These are phyloP conservation scores for Champsocephalus gunnari DNA, from an alignment of 2,797 vertebrate genomes.

Conservation along the genomic window DNA sequence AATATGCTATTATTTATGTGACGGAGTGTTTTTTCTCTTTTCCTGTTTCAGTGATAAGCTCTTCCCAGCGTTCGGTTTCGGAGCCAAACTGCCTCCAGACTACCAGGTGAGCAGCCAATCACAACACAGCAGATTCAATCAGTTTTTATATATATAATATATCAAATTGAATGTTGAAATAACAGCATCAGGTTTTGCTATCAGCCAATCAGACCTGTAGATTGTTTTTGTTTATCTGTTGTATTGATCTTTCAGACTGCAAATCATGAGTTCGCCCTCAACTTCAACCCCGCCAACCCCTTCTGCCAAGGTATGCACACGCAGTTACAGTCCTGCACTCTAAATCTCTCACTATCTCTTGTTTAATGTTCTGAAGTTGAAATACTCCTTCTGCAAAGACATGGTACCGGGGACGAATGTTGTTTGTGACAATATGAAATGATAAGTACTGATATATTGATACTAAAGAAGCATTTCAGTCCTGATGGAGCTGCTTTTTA, in stretches of 20 bases:
- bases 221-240: not conserved
- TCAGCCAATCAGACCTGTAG: not conserved
- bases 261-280: constrained; percentile 92
- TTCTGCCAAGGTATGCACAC: constrained; percentile 89
- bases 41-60: constrained; percentile 89
- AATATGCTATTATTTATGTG: not conserved
- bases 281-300: constrained; percentile 91
- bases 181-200: not conserved
- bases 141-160: not conserved
- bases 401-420: not conserved
- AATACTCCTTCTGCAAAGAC: not conserved
- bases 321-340: not conserved
- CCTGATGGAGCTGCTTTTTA: not conserved
- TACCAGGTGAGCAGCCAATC: constrained; percentile 85
- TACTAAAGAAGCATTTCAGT: not conserved
- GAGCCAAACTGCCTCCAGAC: constrained; percentile 92
- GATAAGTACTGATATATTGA: not conserved
- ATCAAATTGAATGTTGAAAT: not conserved
- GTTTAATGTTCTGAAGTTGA: not conserved
- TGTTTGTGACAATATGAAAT: not conserved
- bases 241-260: constrained; percentile 84
- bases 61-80: constrained; percentile 96
- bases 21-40: not conserved
- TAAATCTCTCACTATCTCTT: not conserved
- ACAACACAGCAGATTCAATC: not conserved